A percentile compares a stretch with the other conserved stretches of the same genome.
phyloP scores from a whole-genome alignment of 2,113 vertebrate genomes.

The Psephotus haematonotus region DNA sequence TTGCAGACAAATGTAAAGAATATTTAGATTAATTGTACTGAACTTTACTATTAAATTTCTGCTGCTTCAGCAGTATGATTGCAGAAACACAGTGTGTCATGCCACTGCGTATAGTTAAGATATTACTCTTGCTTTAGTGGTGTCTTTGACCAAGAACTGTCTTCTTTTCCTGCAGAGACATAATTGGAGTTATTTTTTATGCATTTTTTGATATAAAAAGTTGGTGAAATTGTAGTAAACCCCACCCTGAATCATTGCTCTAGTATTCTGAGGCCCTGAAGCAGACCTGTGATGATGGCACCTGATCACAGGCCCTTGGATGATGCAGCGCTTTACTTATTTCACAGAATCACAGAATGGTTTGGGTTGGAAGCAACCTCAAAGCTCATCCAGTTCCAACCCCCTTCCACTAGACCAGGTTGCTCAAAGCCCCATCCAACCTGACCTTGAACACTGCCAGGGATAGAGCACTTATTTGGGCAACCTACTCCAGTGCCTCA shows the following conservation, averaged over 20 bases:
- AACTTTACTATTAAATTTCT: neutral
- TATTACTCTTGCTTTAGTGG: neutral
- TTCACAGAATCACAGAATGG: neutral
- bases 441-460: neutral
- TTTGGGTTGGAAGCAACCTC: neutral
- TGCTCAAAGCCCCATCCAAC: neutral
- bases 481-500: neutral
- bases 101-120: neutral
- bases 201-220: neutral
- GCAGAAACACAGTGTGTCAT: neutral
- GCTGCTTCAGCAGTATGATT: neutral
- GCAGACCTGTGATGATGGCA: accelerated
- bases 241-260: neutral
- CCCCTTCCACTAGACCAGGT: neutral
- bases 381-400: neutral
- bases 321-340: neutral
- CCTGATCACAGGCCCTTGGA: neutral
- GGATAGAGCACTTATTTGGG: neutral
- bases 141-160: neutral
- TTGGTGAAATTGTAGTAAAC: neutral
- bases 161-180: neutral
- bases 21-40: neutral
- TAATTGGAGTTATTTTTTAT: neutral
- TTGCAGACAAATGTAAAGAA: neutral
- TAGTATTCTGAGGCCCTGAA: neutral